Evolutionary conservation across 2,113 vertebrate species (phyloP), one percentile per base, ranked within the genome.

Genomic region (Sula dactylatra): DNA sequence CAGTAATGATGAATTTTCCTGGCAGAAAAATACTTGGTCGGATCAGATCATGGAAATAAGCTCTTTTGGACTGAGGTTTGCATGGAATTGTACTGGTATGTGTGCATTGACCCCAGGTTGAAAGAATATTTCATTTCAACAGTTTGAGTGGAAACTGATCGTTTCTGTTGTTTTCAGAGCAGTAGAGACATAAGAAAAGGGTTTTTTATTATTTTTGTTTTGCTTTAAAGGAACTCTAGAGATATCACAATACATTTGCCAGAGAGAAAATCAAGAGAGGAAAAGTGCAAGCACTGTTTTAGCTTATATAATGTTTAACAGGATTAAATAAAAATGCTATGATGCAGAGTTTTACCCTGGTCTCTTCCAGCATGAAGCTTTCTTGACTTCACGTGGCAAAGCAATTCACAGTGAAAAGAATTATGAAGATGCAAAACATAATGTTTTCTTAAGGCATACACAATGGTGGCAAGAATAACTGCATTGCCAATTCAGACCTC

Each of bases 1-100:
- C 76, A 45, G 40, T 93, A 96, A 94, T 95, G 88, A 94, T 95
- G 91, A 96, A 97, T 98, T 97, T 98, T 95, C 86, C 95, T 95
- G 94, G 95, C 90, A 96, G 81, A 91, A 11, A 36, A 93, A 86
- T 91, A 54, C 11, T 93, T 88, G 72, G 38, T 96, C 64, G 36
- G 80, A 96, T 96, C 94, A 94, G 91, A 96, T 96, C 65, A 80
- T 87, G 87, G 78, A 98, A 97, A 97, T 87, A 91, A 97, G 16
- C 17, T 96, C 50, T 93, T 96, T 84, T 89, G 86, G 90, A 85
- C 49, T 56, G 66, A 84, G 55, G 19, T 87, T 97, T 97, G 47
- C 34, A 36, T 59, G 52, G 89, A 97, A 95, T 96, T 95, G 40
- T 94, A 92, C 61, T 2, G 7, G 71, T 86, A 82, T 92, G 49